Evolutionary conservation across 2,797 vertebrate genomes (phyloP), one percentile per base, ranked within the genome.

Genomic region (Lepus oiostolus): DNA sequence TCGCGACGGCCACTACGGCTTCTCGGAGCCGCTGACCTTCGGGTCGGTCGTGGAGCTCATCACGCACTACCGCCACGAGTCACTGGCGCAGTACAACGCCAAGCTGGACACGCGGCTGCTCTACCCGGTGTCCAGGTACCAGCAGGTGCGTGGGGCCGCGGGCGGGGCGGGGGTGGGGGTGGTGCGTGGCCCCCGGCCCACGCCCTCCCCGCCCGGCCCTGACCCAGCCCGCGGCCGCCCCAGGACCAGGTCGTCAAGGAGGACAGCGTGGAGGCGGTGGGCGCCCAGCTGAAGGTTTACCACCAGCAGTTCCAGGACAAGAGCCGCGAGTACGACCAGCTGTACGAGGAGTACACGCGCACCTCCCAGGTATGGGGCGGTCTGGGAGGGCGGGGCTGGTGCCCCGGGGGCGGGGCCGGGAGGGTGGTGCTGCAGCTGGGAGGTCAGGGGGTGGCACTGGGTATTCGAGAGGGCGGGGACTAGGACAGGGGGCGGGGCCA

Each of bases 231-330:
- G 35, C 26, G 38, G 7, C 28, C 12, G 3, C 28, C 75, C 30
- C 93, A 98, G 98, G 99, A 99, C 97, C 99, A 99, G 95, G 96
- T 99, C 88, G 99, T 98, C 93, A 99, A 99, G 97, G 99, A 99
- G 94, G 99, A 99, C 97, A 99, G 99, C 0, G 98, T 99, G 82
- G 99, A 99, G 94, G 99, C 99, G 0, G 99, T 99, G 2, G 99
- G 99, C 26, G 99, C 99, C 85, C 99, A 99, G 97, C 98, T 99
- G 90, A 99, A 98, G 95, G 98, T 99, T 89, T 99, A 99, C 96
- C 99, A 99, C 95, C 98, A 99, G 98, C 99, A 99, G 97, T 99
- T 98, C 98, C 99, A 99, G 98, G 98, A 99, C 97, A 99, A 99
- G 98, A 99, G 99, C 98, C 98, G 98, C 91, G 99, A 99, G 94